These are phyloP conservation scores for Dromiciops gliroides DNA, from an alignment of 2,113 vertebrate genomes.

Conservation along the genomic window DNA sequence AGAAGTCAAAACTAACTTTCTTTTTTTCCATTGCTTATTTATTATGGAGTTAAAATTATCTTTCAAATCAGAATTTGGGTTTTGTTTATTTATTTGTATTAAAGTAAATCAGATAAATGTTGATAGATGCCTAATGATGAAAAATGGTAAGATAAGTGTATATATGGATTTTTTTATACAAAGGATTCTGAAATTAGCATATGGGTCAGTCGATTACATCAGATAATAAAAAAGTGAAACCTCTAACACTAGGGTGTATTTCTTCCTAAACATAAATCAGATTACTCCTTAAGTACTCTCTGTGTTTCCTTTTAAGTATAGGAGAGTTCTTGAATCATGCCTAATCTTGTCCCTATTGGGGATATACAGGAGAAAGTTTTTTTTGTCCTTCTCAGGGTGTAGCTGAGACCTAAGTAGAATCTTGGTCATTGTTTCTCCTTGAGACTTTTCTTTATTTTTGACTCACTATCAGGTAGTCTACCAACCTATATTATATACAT, in stretches of 20 bases:
- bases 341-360: constrained; percentile 32
- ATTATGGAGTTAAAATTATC: neutral
- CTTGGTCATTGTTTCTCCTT: neutral
- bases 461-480: neutral
- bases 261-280: constrained; percentile 56
- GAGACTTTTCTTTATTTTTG: neutral
- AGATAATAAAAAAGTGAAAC: constrained; percentile 57
- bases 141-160: constrained; percentile 31
- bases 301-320: constrained; percentile 20
- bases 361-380: neutral
- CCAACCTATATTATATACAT: neutral
- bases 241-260: constrained; percentile 49
- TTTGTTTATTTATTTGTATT: constrained; percentile 41
- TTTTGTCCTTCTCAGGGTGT: constrained; percentile 13
- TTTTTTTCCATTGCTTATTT: neutral
- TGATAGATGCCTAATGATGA: constrained; percentile 56
- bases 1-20: neutral
- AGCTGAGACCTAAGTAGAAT: neutral
- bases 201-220: constrained; percentile 57
- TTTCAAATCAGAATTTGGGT: constrained; percentile 53
- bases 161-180: constrained; percentile 28
- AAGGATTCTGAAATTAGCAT: constrained; percentile 51
- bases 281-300: constrained; percentile 32
- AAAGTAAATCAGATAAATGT: constrained; percentile 46
- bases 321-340: neutral